Conservation (phyloP, 2,797 vertebrate species). For the Macropus fuliginosus region DNA sequence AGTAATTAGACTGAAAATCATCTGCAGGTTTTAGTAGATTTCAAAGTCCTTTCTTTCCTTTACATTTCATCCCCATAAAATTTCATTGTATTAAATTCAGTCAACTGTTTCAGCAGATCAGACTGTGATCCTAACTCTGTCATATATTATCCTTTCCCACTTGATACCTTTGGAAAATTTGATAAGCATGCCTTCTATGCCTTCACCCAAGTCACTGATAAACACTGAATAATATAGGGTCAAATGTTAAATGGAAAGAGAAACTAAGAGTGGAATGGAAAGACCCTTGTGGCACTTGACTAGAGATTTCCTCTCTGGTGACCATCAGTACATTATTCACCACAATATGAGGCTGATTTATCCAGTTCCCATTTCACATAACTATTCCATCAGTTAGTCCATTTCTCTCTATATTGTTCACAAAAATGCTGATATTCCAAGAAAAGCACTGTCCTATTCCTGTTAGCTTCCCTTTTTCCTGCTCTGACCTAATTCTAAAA, state of each 20-base stretch:
- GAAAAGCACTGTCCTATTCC: background rate
- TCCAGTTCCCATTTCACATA: background rate
- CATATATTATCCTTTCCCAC: background rate
- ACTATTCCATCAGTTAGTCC: background rate
- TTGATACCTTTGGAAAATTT: background rate
- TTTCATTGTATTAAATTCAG: background rate
- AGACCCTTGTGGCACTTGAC: background rate
- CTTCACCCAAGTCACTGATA: background rate
- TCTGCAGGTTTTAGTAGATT: background rate
- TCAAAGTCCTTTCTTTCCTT: background rate
- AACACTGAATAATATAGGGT: background rate
- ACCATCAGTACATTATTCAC: background rate
- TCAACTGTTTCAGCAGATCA: background rate
- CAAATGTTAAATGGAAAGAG: background rate
- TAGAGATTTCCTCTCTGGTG: background rate
- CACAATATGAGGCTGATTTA: background rate
- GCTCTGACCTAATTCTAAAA: background rate
- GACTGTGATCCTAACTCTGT: background rate
- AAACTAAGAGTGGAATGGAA: background rate
- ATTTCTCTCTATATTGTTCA: background rate
- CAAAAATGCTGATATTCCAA: background rate
- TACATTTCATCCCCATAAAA: background rate
- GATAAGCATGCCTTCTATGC: background rate
- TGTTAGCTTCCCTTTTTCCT: background rate
- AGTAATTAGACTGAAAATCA: background rate